Conservation (phyloP, 2,888 invertebrate species). For the Malthinus seriepunctatus region DNA sequence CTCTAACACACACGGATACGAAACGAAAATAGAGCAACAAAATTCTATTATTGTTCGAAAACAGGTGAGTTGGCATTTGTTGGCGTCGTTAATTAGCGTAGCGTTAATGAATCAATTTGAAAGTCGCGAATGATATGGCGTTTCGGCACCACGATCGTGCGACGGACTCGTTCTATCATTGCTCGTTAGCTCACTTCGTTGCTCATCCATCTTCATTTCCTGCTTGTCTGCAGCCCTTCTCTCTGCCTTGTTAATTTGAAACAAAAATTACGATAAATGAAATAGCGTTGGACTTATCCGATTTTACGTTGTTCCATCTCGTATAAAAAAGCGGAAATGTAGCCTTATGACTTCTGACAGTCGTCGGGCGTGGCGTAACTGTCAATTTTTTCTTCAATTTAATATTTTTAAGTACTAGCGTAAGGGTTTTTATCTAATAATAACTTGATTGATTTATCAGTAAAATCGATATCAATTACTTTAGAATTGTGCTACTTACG, state of each 20-base stretch:
- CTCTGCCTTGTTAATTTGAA: conserved; percentile 41
- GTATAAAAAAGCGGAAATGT: conserved; percentile 32
- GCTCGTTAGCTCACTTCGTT: conserved; percentile 32
- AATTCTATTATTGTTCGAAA: conserved; percentile 1
- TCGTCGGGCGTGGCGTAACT: conserved; percentile 26
- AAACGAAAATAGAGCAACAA: neutral
- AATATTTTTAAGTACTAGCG: conserved; percentile 17
- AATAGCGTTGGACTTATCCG: conserved; percentile 39
- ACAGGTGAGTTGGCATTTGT: conserved; percentile 31
- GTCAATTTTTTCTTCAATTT: conserved; percentile 19
- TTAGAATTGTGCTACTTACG: neutral
- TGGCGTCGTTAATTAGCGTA: conserved; percentile 37
- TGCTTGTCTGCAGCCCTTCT: conserved; percentile 41
- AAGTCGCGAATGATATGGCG: conserved; percentile 34
- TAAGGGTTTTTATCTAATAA: conserved; percentile 10
- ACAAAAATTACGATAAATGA: conserved; percentile 44
- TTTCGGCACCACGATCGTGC: conserved; percentile 35
- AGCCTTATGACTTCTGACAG: conserved; percentile 36
- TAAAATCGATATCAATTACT: neutral
- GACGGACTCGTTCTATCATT: conserved; percentile 27
- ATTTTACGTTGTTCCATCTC: conserved; percentile 33
- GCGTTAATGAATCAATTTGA: conserved; percentile 40
- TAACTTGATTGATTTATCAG: conserved; percentile 5
- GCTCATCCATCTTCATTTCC: conserved; percentile 45
- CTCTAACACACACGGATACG: conserved; percentile 32